Base-by-base conservation (phyloP, 1,140 invertebrate genomes). In the Arion vulgaris region DNA sequence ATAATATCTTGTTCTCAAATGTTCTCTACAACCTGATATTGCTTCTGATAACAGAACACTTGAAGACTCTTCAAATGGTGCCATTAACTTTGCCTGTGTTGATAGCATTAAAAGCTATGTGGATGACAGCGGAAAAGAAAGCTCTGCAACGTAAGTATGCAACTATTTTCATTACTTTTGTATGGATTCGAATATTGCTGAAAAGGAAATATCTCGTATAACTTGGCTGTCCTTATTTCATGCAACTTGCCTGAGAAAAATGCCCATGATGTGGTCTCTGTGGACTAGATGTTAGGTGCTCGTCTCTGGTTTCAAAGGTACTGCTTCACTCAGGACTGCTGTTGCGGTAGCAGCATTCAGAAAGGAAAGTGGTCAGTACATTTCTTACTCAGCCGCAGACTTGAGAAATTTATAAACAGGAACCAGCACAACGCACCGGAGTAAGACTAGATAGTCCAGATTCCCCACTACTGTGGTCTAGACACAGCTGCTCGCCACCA, bases 311-410 rank as follows among this genome's bases (percentile, higher is more conserved):
- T n/a, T n/a, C n/a, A n/a, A n/a, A n/a, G n/a, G n/a, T n/a, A n/a
- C n/a, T n/a, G n/a, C n/a, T 45, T 45, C 15, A 15, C 53, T 28
- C 78, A 85, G 84, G 26, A 69, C 84, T 19, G 84, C 83, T 72
- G 84, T 85, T 32, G 26, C 66, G 19, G 13, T 85, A 39, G 32
- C 84, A 53, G 84, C 84, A 41, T 68, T 85, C 32, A 79, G 49
- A 0, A 45, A 23, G 28, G n/a, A 38, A 5, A 41, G 32, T 45
- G 71, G 68, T n/a, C 9, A 23, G 1, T 77, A 84, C 38, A 15
- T 34, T 1, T 32, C 83, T 23, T 81, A 83, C 34, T n/a, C n/a
- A n/a, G n/a, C n/a, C n/a, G 53, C 23, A 26, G 45, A 53, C 2
- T 69, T 85, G n/a, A n/a, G n/a, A n/a, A n/a, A n/a, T n/a, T n/a